Percentiles rank a stretch among this genome's conserved stretches.
phyloP scores from a whole-genome alignment of 92 coral and sea anemone species.

The Epizoanthus stellaris region DNA sequence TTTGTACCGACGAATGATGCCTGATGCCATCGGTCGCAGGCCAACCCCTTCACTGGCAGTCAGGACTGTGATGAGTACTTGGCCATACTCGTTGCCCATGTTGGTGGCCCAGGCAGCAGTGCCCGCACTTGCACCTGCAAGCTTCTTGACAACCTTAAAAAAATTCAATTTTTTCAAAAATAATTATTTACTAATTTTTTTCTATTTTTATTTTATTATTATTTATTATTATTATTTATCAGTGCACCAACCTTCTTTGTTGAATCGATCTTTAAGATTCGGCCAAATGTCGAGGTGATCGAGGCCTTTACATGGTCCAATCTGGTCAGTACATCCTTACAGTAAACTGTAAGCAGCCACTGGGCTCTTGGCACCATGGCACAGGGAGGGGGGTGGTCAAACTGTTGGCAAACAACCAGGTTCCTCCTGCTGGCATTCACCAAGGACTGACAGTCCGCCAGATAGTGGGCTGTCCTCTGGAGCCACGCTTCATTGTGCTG shows the following conservation, averaged over 20 bases:
- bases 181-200: background rate
- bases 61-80: background rate
- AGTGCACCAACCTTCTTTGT: slow-evolving; percentile 13
- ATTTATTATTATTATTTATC: background rate
- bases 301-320: slow-evolving; percentile 8
- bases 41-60: background rate
- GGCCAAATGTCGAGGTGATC: slow-evolving; percentile 19
- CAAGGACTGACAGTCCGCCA: too few relatives aligned
- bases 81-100: background rate
- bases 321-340: background rate
- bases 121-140: background rate
- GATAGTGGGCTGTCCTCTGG: too few relatives aligned
- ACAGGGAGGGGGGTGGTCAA: too few relatives aligned
- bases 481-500: slow-evolving; percentile 49
- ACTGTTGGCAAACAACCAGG: too few relatives aligned
- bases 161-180: background rate
- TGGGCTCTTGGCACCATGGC: too few relatives aligned
- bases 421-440: too few relatives aligned
- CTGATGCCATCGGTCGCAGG: background rate
- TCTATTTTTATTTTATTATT: background rate
- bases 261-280: slow-evolving; percentile 8
- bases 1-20: background rate
- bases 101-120: slow-evolving; percentile 2
- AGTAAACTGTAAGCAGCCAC: slow-evolving; percentile 6
- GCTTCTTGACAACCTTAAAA: background rate